phyloP scores from a whole-genome alignment of 1,140 invertebrate species.

The Zaprionus vittiger region DNA sequence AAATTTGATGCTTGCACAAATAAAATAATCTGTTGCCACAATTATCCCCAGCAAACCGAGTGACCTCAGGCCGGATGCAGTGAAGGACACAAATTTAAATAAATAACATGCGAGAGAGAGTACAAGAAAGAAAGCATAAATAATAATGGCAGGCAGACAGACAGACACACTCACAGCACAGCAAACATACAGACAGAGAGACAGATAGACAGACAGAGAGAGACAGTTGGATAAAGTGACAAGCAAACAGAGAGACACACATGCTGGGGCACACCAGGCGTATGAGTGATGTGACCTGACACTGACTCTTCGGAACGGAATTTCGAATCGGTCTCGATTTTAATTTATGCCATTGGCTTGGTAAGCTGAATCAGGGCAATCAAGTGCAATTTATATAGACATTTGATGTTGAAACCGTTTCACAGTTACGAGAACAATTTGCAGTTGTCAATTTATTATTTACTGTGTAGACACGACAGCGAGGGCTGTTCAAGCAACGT shows the following conservation, averaged over 20 bases:
- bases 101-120: slow-evolving; percentile 59
- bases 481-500: slow-evolving; percentile 31
- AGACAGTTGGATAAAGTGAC: neutral
- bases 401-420: slow-evolving; percentile 74
- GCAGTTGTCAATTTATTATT: slow-evolving; percentile 74
- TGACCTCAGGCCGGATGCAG: slow-evolving; percentile 9
- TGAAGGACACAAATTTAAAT: slow-evolving; percentile 59
- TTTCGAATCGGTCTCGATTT: slow-evolving; percentile 45
- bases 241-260: slow-evolving; percentile 34
- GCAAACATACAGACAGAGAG: neutral
- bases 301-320: slow-evolving; percentile 9
- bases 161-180: slow-evolving; percentile 13
- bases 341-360: slow-evolving; percentile 76
- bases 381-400: slow-evolving; percentile 83
- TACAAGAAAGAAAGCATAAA: slow-evolving; percentile 39
- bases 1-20: slow-evolving; percentile 65
- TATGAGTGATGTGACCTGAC: slow-evolving; percentile 60
- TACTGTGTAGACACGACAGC: slow-evolving; percentile 28
- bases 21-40: slow-evolving; percentile 65
- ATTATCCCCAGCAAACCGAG: slow-evolving; percentile 48
- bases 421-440: slow-evolving; percentile 66
- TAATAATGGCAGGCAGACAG: slow-evolving; percentile 55
- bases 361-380: slow-evolving; percentile 73
- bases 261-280: slow-evolving; percentile 40
- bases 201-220: neutral